Evolutionary conservation across 2,797 vertebrate genomes (phyloP).

Genomic region (Tenualosa ilisha): DNA sequence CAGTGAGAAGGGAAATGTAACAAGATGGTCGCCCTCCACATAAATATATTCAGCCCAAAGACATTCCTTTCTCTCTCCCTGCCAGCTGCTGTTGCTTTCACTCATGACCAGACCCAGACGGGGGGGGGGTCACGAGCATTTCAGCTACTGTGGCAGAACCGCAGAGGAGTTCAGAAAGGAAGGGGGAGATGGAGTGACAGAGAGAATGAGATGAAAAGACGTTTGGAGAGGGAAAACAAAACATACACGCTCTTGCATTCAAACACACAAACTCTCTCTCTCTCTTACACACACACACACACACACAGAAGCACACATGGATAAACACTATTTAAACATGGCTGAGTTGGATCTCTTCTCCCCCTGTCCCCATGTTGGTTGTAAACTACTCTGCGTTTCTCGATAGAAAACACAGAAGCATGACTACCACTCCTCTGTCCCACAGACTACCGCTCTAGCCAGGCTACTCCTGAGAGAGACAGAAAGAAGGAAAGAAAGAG

Average conservation of each 20-base stretch:
- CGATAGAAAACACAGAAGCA: conserved; percentile 8
- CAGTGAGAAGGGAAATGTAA: conserved; percentile 50
- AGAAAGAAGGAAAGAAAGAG: not conserved
- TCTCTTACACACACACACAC: not conserved
- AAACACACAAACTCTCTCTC: too few species aligned
- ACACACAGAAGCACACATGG: not conserved
- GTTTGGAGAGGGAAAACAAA: too few species aligned
- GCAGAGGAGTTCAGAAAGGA: not conserved
- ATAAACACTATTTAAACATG: conserved; percentile 1
- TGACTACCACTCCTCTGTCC: not conserved
- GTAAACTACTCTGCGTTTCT: not conserved
- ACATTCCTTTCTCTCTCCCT: not conserved
- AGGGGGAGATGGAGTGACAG: not conserved
- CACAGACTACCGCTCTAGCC: not conserved
- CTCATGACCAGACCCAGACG: not conserved
- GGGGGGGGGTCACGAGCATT: not conserved
- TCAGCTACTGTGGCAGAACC: conserved; percentile 2
- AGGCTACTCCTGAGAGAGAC: not conserved
- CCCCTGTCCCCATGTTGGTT: conserved; percentile 6
- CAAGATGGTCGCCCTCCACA: conserved; percentile 46
- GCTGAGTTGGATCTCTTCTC: not conserved
- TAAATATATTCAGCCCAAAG: conserved; percentile 11
- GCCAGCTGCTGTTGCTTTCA: not conserved
- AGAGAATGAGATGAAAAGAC: too few species aligned
- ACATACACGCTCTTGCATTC: too few species aligned